These are phyloP conservation scores for Apis florea DNA, from an alignment of 1,140 invertebrate species.

Conservation along the genomic window DNA sequence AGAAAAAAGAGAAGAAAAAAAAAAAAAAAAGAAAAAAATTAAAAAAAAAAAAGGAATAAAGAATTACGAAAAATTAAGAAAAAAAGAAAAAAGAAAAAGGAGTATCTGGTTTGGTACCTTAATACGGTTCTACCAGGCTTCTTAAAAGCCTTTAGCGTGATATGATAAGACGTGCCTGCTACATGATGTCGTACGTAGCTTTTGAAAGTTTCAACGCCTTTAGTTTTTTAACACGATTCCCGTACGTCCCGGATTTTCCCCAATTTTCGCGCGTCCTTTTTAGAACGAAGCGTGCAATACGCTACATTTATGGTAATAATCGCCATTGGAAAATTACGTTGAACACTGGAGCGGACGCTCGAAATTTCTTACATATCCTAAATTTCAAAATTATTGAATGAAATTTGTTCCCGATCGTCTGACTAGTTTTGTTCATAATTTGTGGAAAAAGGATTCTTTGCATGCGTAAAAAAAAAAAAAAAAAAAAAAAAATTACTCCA, in stretches of 20 bases:
- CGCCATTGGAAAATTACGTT: constrained; percentile 23
- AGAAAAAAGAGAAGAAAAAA: background rate
- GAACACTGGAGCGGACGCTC: background rate
- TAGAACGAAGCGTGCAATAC: constrained; percentile 29
- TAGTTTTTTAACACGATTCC: constrained; percentile 74
- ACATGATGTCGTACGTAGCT: constrained; percentile 74
- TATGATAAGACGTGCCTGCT: constrained; percentile 81
- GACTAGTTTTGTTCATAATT: background rate
- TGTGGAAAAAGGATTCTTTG: background rate
- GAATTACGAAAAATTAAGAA: constrained; percentile 14
- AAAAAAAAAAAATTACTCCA: no score
- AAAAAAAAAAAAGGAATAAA: constrained; percentile 2
- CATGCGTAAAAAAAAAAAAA: no score
- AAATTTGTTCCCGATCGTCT: background rate
- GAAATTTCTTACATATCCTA: background rate
- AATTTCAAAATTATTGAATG: background rate
- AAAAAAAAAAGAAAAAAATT: background rate
- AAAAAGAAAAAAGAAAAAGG: constrained; percentile 45
- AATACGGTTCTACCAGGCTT: constrained; percentile 68
- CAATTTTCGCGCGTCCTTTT: constrained; percentile 50
- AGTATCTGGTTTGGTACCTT: constrained; percentile 67
- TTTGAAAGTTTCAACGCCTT: constrained; percentile 74
- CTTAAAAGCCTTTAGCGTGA: constrained; percentile 78
- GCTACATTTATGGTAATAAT: constrained; percentile 42
- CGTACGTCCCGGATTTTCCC: constrained; percentile 51